A percentile compares a stretch with the other conserved stretches of the same genome.
phyloP scores from a whole-genome alignment of 2,113 vertebrate species.

The Barnardius zonarius region DNA sequence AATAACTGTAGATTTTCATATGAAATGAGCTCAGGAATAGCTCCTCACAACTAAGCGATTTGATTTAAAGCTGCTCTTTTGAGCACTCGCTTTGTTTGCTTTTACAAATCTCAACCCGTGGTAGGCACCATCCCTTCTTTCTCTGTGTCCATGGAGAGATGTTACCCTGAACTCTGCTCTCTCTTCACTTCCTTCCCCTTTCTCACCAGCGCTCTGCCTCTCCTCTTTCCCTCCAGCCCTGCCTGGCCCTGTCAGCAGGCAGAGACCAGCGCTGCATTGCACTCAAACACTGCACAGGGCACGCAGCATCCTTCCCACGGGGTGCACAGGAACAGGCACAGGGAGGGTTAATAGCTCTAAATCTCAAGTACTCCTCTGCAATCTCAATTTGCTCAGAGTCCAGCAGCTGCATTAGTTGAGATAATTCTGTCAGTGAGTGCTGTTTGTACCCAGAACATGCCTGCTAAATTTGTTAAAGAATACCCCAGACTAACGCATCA shows the following conservation, averaged over 20 bases:
- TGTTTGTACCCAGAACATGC: constrained; percentile 83
- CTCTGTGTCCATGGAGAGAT: not conserved
- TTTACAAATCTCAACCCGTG: not conserved
- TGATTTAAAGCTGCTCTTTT: not conserved
- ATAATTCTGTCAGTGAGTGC: constrained; percentile 90
- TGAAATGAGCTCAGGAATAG: not conserved
- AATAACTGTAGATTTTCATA: not conserved
- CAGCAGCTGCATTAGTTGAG: constrained; percentile 89
- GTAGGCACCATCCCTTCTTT: not conserved
- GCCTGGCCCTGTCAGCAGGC: not conserved
- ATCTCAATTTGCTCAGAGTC: constrained; percentile 77
- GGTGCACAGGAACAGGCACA: not conserved
- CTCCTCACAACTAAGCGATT: not conserved
- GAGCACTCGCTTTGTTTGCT: not conserved
- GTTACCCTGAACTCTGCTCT: not conserved
- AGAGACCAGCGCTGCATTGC: not conserved
- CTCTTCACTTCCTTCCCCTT: not conserved
- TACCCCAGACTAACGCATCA: constrained; percentile 89
- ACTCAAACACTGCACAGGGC: not conserved
- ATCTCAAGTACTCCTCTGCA: constrained; percentile 68
- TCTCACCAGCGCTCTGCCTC: not conserved
- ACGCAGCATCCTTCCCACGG: not conserved
- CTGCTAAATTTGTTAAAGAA: constrained; percentile 95
- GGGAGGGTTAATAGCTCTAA: constrained; percentile 56
- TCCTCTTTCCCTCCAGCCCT: not conserved